Evolutionary conservation across 2,888 invertebrate genomes (phyloP), one percentile per base, ranked within the genome.

Genomic region (Volucella inanis): DNA sequence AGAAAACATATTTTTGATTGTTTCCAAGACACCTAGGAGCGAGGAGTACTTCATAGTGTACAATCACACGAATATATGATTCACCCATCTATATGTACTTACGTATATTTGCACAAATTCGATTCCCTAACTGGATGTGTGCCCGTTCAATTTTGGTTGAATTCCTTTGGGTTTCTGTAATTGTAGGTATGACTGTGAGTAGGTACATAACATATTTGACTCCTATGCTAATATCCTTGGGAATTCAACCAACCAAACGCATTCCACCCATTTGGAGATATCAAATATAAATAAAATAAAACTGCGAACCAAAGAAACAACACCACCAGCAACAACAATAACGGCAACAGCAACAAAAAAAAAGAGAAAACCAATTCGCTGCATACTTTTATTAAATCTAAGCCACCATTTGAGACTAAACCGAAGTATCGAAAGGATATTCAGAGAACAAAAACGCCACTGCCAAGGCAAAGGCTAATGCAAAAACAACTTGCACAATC

Each of bases 321-420:
- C 10, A 38, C 14, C n/a, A 59, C 31, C 6, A 10, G 14, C 12
- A 10, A 8, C 38, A 14, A 59, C 59, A 59, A 59, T 18, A 59
- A 10, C n/a, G 15, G 15, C 41, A 8, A 14, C 41, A 52, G 41
- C 31, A 54, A 61, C 62, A 57, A 18, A 50, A 55, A 67, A 11
- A 18, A 74, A 68, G 55, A 57, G 3, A 74, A 75, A 76, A 71
- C 59, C 61, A 67, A 81, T 62, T 55, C 61, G 57, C 45, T 85
- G 85, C 76, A 85, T 81, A 85, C 76, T 85, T 85, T 85, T 85
- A 85, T 85, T 85, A 85, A 85, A 85, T 85, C 85, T 76, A 85
- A 85, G 68, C 80, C 85, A 81, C 85, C 71, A 81, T 85, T 85
- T 85, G 81, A 85, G 81, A 81, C 85, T 85, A 70, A 76, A 72